Base-by-base conservation (phyloP, 1,140 invertebrate species). In the Druon quercuslanigerum region DNA sequence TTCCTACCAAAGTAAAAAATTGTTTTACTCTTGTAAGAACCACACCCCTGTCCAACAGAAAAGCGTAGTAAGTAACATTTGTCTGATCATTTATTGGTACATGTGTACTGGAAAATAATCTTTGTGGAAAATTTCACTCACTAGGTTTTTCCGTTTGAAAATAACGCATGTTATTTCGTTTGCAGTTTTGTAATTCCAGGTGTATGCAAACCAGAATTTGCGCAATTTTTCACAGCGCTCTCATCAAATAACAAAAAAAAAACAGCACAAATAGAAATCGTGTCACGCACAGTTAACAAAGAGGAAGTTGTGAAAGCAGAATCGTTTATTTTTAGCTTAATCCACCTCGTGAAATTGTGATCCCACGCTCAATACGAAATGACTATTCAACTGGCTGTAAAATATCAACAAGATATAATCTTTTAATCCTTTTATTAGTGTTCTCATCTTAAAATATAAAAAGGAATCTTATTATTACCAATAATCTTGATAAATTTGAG, bases 301-400 rank as follows among this genome's bases (percentile, higher is more conserved):
- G 20, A 25, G 56, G 56, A 60, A 33, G 20, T 60, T 33, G 11
- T 77, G 71, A 72, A 70, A 56, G 46, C 72, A 1, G 52, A 20
- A 20, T 17, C 74, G 19, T 33, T 46, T 60, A 60, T 52, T 72
- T 57, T 50, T 19, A 76, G 16, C 52, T 79, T 79, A 84, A 85
- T 82, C 75, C 74, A 71, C 72, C 52, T 71, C 73, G 75, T 84
- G 81, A 85, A 85, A 83, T 79, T 79, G 77, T 70, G 78, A 83
- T 84, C 70, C 70, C 71, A 54, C 50, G 1, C 50, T 25, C 60
- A 52, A 71, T 60, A 46, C 33, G 73, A 25, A 81, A 81, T 75
- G 75, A 78, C 60, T 19, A 73, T 74, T 57, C 40, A 46, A 74
- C 56, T 40, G 75, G 75, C 79, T 79, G 73, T 83, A 83, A 83